Percentiles rank a stretch among this genome's conserved stretches.
Conservation (phyloP, 2,797 vertebrate genomes). For the Centroberyx gerrardi region DNA sequence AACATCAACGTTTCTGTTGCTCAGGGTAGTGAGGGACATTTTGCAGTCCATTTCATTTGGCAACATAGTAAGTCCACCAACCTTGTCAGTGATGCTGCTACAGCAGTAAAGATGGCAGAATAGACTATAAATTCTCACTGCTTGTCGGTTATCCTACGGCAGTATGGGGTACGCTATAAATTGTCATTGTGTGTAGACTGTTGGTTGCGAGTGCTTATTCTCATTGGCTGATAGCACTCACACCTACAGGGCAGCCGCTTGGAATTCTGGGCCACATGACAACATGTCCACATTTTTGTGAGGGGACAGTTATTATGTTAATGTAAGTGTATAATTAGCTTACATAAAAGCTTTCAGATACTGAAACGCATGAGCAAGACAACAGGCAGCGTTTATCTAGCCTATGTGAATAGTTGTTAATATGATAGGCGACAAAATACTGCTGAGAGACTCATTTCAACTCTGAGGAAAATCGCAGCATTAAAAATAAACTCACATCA, state of each 20-base stretch:
- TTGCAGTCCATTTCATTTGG: conserved; percentile 58
- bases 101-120: conserved; percentile 59
- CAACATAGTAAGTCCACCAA: conserved; percentile 40
- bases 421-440: no score
- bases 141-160: conserved; percentile 54
- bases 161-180: conserved; percentile 37
- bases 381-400: no score
- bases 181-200: conserved; percentile 43
- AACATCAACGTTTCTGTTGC: conserved; percentile 42
- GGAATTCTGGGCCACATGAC: no score
- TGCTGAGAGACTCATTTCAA: no score
- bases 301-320: no score
- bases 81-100: conserved; percentile 56
- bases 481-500: no score
- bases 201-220: conserved; percentile 24
- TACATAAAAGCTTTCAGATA: no score
- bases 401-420: no score
- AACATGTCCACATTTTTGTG: no score
- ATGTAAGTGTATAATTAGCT: not conserved
- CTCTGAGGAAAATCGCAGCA: no score
- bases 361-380: no score
- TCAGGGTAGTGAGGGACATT: conserved; percentile 48
- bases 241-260: conserved; percentile 17
- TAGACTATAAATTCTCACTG: not conserved
- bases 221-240: conserved; percentile 24